Conservation (phyloP, 2,113 vertebrate species). For the Bufo gargarizans region DNA sequence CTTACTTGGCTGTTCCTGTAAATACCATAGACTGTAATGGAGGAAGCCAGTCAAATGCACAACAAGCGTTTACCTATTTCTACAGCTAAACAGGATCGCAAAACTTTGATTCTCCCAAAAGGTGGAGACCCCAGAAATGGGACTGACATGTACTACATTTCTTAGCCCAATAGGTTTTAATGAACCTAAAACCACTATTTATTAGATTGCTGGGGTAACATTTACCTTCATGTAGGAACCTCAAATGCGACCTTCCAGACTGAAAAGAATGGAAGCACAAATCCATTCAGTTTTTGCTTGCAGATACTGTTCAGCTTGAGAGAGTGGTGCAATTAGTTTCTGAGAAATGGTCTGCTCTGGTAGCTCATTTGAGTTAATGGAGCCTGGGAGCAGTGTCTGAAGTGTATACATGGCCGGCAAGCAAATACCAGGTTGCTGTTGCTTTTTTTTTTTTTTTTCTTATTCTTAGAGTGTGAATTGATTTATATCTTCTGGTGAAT, state of each 20-base stretch:
- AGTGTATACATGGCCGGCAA: constrained; percentile 42
- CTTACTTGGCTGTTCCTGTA: too few species aligned
- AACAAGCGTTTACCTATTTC: too few species aligned
- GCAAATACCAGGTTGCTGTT: background rate
- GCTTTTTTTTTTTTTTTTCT: background rate
- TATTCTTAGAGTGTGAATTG: background rate
- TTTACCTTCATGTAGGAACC: background rate
- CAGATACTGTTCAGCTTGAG: constrained; percentile 62
- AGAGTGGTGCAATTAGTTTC: constrained; percentile 37
- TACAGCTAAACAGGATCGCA: too few species aligned
- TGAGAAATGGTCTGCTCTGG: constrained; percentile 62
- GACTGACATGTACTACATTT: background rate
- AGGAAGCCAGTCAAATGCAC: too few species aligned
- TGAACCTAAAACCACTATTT: background rate
- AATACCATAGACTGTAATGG: too few species aligned
- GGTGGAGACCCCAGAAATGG: background rate
- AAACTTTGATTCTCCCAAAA: too few species aligned
- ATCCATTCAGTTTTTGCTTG: constrained; percentile 18
- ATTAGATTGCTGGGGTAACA: background rate
- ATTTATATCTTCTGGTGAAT: background rate
- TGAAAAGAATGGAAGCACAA: background rate
- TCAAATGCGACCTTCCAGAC: background rate
- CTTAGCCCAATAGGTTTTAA: too few species aligned
- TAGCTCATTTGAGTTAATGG: constrained; percentile 66
- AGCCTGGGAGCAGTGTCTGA: constrained; percentile 62